A percentile compares a stretch with the other conserved stretches of the same genome.
Evolutionary conservation across 2,888 invertebrate genomes (phyloP).

Genomic region (Synanthedon andrenaeformis): DNA sequence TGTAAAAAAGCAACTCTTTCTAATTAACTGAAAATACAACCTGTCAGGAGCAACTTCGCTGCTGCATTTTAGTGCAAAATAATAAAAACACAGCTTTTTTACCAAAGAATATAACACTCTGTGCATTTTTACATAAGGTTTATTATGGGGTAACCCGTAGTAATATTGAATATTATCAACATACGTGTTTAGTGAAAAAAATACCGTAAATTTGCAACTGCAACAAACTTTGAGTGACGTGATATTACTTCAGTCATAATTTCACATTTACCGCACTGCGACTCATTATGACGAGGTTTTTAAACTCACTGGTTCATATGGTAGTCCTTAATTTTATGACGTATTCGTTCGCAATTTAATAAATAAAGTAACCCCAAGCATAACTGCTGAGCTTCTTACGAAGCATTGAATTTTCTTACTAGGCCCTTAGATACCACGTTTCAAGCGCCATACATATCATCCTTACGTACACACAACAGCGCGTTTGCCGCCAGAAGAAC

Average conservation of each 20-base stretch:
- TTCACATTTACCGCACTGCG: constrained; percentile 2
- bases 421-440: too few relatives aligned
- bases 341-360: too few relatives aligned
- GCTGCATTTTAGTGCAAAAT: constrained; percentile 7
- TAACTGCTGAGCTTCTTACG: too few relatives aligned
- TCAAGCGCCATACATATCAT: too few relatives aligned
- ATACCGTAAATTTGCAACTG: constrained; percentile 7
- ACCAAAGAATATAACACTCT: neutral
- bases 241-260: too few relatives aligned
- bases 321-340: too few relatives aligned
- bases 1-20: constrained; percentile 17
- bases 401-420: too few relatives aligned
- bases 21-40: constrained; percentile 46
- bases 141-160: neutral
- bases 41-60: constrained; percentile 22
- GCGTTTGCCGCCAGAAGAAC: too few relatives aligned
- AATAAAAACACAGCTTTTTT: constrained; percentile 1
- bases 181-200: constrained; percentile 2
- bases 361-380: too few relatives aligned
- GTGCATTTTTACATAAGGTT: neutral
- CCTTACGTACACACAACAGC: too few relatives aligned
- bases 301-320: neutral
- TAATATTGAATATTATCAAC: neutral
- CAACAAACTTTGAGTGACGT: constrained; percentile 4
- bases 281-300: too few relatives aligned